These are phyloP conservation scores for Solenodon paradoxus DNA, from an alignment of 2,113 vertebrate genomes.

Conservation along the genomic window DNA sequence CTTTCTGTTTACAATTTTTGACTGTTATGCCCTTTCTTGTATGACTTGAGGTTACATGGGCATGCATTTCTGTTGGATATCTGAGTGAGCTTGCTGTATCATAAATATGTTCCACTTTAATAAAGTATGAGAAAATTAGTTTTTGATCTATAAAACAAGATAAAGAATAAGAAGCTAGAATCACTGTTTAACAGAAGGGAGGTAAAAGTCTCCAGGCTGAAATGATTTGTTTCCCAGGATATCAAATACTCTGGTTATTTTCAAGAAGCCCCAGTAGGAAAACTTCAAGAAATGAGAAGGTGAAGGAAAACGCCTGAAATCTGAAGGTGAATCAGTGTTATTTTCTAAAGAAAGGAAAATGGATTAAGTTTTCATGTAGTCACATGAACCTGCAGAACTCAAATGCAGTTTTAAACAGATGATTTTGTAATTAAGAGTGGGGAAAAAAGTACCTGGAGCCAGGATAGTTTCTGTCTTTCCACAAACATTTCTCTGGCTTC, in stretches of 20 bases:
- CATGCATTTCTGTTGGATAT: not conserved
- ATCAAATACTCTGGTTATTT: not conserved
- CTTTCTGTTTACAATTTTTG: not conserved
- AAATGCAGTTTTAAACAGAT: not conserved
- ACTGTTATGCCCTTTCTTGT: not conserved
- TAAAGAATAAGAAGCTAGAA: not conserved
- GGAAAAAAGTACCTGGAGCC: not conserved
- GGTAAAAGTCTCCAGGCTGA: not conserved
- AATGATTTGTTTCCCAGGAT: not conserved
- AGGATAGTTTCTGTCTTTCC: not conserved
- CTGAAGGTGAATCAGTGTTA: not conserved
- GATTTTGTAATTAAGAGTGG: not conserved
- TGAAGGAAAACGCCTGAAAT: not conserved
- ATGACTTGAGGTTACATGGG: not conserved
- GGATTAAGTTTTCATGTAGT: constrained; percentile 6
- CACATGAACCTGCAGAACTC: not conserved
- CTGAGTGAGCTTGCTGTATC: not conserved
- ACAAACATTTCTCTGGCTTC: not conserved
- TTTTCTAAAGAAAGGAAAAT: not conserved
- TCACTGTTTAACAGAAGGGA: not conserved
- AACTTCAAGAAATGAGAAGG: not conserved
- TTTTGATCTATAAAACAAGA: not conserved
- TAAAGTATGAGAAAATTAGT: not conserved
- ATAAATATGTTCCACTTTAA: not conserved
- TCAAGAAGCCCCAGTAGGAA: not conserved